phyloP scores from a whole-genome alignment of 2,797 vertebrate species.

The Anas bernieri region DNA sequence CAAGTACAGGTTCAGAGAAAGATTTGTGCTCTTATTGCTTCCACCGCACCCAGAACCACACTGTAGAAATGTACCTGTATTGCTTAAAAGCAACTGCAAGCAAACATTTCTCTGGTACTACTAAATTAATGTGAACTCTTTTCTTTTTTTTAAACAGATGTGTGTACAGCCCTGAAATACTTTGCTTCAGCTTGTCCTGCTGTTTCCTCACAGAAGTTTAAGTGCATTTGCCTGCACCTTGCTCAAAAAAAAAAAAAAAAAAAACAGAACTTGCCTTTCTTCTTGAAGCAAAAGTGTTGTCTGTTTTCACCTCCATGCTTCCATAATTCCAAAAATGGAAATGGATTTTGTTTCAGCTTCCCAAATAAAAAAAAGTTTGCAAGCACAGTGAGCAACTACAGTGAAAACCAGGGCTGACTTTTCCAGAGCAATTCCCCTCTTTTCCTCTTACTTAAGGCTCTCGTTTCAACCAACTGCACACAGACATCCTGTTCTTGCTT shows the following conservation, averaged over 20 bases:
- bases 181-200: neutral
- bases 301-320: neutral
- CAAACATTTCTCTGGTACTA: fast-evolving
- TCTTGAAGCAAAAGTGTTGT: neutral
- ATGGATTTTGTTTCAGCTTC: neutral
- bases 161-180: neutral
- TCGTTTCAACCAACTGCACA: neutral
- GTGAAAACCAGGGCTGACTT: no score
- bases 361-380: neutral
- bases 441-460: neutral
- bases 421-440: neutral
- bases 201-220: neutral
- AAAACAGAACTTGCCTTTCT: neutral
- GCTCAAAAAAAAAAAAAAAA: neutral
- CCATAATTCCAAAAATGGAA: neutral
- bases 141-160: neutral
- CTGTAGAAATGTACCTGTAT: fast-evolving
- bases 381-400: no score
- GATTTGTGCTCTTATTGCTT: neutral
- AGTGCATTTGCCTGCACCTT: neutral
- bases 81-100: neutral
- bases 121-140: neutral
- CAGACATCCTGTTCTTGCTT: neutral
- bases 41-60: neutral
- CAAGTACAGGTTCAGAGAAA: neutral